Evolutionary conservation across 2,797 vertebrate genomes (phyloP).

Genomic region (Mus caroli): DNA sequence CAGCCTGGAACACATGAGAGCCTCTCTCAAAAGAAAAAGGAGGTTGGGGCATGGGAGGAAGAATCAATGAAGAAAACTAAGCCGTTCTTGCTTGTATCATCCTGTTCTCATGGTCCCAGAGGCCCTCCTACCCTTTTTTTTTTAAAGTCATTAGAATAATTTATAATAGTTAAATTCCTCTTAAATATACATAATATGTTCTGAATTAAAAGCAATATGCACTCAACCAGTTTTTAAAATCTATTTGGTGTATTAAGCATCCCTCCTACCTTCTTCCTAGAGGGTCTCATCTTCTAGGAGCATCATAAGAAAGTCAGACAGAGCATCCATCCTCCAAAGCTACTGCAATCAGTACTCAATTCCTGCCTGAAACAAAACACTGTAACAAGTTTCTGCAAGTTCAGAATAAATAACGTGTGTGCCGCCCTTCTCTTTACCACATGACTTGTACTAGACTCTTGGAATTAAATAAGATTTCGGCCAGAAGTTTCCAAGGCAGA

Average conservation of each 20-base stretch:
- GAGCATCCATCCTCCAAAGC: neutral
- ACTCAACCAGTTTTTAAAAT: too few species aligned
- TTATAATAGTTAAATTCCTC: too few species aligned
- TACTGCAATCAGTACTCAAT: neutral
- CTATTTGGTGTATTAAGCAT: too few species aligned
- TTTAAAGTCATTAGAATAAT: too few species aligned
- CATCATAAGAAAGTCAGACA: neutral
- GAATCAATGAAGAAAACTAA: neutral
- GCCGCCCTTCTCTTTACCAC: neutral
- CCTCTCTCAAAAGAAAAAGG: neutral
- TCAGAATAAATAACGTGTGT: neutral
- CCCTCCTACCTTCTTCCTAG: neutral
- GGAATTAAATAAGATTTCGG: neutral
- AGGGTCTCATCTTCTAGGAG: neutral
- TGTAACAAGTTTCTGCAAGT: neutral
- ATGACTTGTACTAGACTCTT: neutral
- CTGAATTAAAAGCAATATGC: too few species aligned
- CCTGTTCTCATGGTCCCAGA: neutral
- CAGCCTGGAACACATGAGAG: neutral
- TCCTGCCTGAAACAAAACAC: slow-evolving; percentile 6
- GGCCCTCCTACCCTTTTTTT: too few species aligned
- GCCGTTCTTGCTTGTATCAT: neutral
- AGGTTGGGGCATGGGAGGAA: too few species aligned
- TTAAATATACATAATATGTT: too few species aligned
- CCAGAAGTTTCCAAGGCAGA: neutral